Evolutionary conservation across 2,113 vertebrate genomes (phyloP).

Genomic region (Dolichallabes microphthalmus): DNA sequence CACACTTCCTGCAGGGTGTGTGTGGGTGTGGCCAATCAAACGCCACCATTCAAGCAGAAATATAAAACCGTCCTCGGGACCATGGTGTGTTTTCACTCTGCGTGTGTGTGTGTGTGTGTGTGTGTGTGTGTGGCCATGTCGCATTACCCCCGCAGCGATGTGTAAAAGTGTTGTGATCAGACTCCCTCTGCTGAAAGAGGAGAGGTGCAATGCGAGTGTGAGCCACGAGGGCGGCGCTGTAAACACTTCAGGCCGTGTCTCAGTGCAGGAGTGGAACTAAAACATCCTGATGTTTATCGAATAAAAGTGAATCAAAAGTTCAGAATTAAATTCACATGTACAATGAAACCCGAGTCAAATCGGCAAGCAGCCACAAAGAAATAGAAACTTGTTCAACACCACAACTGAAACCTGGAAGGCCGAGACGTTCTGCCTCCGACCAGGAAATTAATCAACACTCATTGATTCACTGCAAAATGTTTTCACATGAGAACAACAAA

Average conservation of each 20-base stretch:
- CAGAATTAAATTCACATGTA: conserved; percentile 55
- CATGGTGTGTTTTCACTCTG: background rate
- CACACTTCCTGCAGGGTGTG: background rate
- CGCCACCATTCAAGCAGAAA: conserved; percentile 14
- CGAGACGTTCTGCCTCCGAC: background rate
- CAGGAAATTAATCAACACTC: background rate
- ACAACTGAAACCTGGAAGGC: background rate
- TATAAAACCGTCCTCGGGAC: background rate
- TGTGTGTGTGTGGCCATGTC: background rate
- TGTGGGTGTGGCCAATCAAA: conserved; percentile 34
- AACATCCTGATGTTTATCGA: background rate
- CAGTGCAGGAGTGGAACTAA: background rate
- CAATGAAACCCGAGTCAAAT: conserved; percentile 47
- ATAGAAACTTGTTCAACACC: background rate
- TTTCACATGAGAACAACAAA: conserved; percentile 32
- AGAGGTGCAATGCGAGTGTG: background rate
- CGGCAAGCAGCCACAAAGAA: conserved; percentile 16
- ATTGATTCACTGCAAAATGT: background rate
- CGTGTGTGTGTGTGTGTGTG: background rate
- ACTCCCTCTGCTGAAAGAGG: background rate
- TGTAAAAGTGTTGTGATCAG: background rate
- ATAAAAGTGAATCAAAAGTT: background rate
- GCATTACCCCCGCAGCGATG: background rate
- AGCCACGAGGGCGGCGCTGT: background rate
- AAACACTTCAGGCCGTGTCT: conserved; percentile 19